Evolutionary conservation across 64 coral and sea anemone species (phyloP).

Genomic region (Montipora efflorescens): DNA sequence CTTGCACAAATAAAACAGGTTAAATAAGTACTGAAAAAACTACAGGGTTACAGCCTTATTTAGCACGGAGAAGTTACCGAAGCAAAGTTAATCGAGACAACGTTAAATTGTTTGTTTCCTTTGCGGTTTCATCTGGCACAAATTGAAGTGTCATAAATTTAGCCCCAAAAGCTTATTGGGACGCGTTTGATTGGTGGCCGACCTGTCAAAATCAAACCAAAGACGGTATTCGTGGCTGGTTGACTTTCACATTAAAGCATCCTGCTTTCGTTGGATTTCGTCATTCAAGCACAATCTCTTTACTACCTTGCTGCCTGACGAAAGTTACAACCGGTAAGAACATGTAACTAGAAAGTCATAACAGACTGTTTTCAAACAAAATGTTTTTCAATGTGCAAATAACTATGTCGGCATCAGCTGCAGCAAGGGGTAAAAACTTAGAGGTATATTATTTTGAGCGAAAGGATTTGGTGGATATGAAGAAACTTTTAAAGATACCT

Average conservation of each 20-base stretch:
- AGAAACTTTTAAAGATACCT: conserved; percentile 6
- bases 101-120: background rate
- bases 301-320: conserved; percentile 17
- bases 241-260: conserved; percentile 27
- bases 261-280: conserved; percentile 19
- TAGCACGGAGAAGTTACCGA: too few relatives aligned
- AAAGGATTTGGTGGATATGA: conserved; percentile 23
- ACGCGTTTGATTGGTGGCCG: conserved; percentile 6
- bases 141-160: background rate
- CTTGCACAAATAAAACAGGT: too few relatives aligned
- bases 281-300: conserved; percentile 1
- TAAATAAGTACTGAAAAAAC: too few relatives aligned
- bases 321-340: conserved; percentile 25
- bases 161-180: background rate
- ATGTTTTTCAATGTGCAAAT: background rate
- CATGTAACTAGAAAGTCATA: background rate
- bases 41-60: too few relatives aligned
- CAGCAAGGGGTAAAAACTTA: conserved; percentile 18
- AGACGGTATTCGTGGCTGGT: background rate
- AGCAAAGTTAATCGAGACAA: conserved; percentile 4
- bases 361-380: conserved; percentile 3
- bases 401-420: conserved; percentile 20
- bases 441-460: conserved; percentile 15
- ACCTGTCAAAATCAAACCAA: conserved; percentile 24
- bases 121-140: background rate